Conservation (phyloP, 2,113 vertebrate genomes). For the Megatriorchis doriae region DNA sequence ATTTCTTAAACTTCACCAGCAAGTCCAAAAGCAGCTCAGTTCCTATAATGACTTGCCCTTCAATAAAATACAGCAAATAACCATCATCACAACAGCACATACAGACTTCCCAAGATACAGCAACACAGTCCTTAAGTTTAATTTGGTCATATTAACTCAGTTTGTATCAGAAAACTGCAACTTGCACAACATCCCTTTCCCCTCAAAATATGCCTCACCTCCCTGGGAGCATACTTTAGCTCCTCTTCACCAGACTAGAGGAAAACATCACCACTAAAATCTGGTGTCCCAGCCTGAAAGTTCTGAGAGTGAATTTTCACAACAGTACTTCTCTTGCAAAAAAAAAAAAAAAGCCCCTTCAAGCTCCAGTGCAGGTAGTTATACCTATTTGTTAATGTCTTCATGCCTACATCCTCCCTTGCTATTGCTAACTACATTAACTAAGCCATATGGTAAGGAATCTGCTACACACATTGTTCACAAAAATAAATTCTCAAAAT, state of each 20-base stretch:
- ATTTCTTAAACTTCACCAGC: not conserved
- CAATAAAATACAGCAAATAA: not conserved
- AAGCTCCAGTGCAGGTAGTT: not conserved
- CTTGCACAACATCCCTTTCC: not conserved
- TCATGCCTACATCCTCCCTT: not conserved
- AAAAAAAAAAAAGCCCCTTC: not conserved
- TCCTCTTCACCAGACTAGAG: not conserved
- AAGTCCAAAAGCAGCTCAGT: not conserved
- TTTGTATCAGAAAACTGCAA: not conserved
- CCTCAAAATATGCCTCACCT: not conserved
- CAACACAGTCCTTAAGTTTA: not conserved
- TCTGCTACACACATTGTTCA: not conserved
- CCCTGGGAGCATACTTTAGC: not conserved
- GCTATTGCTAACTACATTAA: not conserved
- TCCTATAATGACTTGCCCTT: not conserved
- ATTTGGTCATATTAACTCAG: not conserved
- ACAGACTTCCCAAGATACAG: not conserved
- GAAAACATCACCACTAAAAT: not conserved
- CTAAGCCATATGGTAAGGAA: not conserved
- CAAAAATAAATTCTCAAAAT: not conserved
- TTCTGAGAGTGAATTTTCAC: not conserved
- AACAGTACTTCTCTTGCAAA: not conserved
- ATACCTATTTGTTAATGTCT: rapidly evolving
- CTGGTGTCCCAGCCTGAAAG: not conserved
- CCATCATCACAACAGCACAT: not conserved